A percentile compares a stretch with the other conserved stretches of the same genome.
Conservation (phyloP, 2,888 invertebrate genomes). For the Abrostola tripartita region DNA sequence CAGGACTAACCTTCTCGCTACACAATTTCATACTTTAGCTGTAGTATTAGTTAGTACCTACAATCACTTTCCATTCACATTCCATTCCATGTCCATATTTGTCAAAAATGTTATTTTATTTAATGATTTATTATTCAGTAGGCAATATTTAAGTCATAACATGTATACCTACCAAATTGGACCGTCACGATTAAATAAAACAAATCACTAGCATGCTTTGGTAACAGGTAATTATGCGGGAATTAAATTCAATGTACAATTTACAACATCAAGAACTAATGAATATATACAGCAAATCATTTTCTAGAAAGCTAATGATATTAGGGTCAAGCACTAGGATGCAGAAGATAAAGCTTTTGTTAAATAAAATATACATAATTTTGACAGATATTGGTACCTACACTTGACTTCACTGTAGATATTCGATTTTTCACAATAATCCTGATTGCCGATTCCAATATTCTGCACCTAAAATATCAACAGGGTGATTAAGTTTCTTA, state of each 20-base stretch:
- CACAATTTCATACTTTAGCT: conserved; percentile 33
- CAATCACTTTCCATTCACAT: conserved; percentile 19
- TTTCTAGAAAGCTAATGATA: conserved; percentile 16
- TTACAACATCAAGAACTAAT: conserved; percentile 2
- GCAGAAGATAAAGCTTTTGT: conserved; percentile 6
- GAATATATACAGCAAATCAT: conserved; percentile 8
- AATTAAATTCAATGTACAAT: not conserved
- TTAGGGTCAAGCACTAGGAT: not conserved
- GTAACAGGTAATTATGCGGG: conserved; percentile 2
- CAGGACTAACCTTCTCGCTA: conserved; percentile 53
- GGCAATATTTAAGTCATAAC: not conserved
- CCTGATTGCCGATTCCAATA: not conserved
- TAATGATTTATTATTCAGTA: not conserved
- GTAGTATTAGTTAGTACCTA: conserved; percentile 18
- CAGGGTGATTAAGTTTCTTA: conserved; percentile 1
- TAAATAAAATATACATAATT: conserved; percentile 8
- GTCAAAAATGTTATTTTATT: conserved; percentile 18
- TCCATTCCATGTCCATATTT: conserved; percentile 30
- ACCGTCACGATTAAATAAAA: not conserved
- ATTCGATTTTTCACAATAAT: conserved; percentile 19
- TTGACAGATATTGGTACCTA: conserved; percentile 42
- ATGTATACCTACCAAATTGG: not conserved
- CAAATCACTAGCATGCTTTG: not conserved
- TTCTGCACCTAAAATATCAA: not conserved
- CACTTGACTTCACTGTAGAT: conserved; percentile 23